Evolutionary conservation across 53 echinoderm and acorn worm genomes (phyloP).

Genomic region (Echinometra lucunter): DNA sequence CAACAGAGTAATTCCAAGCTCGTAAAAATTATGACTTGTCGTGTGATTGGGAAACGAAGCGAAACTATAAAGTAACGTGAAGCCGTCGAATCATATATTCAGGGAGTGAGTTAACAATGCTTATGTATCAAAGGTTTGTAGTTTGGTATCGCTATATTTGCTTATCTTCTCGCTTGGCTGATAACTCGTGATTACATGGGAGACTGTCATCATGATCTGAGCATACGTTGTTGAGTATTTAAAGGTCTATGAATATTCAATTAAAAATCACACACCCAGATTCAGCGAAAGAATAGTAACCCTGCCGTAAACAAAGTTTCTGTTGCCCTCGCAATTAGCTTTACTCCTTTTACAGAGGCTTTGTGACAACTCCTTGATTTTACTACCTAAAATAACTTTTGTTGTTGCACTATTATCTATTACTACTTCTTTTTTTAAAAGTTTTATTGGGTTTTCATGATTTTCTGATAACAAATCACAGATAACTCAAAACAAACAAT

Average conservation of each 20-base stretch:
- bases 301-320: background rate
- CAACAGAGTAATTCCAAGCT: background rate
- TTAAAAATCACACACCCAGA: background rate
- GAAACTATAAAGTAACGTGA: slow-evolving; percentile 7
- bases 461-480: no score
- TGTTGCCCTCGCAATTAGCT: no score
- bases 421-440: no score
- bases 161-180: background rate
- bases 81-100: background rate
- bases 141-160: background rate
- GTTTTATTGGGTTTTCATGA: no score
- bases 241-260: slow-evolving; percentile 1
- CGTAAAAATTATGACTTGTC: background rate
- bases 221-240: background rate
- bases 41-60: background rate
- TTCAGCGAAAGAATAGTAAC: background rate
- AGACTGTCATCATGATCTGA: background rate
- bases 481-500: no score
- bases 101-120: background rate
- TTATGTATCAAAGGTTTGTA: background rate
- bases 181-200: background rate
- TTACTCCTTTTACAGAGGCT: no score
- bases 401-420: no score
- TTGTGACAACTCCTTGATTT: no score
- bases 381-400: no score